Percentiles rank a stretch among this genome's conserved stretches.
phyloP scores from a whole-genome alignment of 92 coral and sea anemone genomes.

The Pocillopora grandis region DNA sequence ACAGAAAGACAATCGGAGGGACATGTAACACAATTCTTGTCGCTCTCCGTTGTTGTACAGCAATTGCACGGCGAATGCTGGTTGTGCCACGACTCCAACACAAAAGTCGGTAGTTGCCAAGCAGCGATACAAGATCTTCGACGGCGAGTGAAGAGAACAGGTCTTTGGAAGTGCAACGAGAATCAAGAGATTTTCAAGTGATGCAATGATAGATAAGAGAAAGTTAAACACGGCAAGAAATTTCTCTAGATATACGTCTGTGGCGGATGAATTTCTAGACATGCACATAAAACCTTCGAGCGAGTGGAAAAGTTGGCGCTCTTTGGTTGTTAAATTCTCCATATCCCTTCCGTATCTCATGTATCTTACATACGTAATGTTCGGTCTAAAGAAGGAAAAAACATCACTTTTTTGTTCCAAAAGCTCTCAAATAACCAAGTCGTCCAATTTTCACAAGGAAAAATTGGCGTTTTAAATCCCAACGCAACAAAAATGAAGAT shows the following conservation, averaged over 20 bases:
- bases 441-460: no score
- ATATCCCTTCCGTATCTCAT: neutral
- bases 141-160: neutral
- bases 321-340: neutral
- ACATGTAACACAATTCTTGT: neutral
- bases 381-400: no score
- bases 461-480: no score
- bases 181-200: neutral
- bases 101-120: neutral
- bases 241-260: neutral
- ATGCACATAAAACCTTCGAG: neutral
- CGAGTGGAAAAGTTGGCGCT: neutral
- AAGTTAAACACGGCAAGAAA: constrained; percentile 5
- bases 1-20: neutral
- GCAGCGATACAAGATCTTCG: constrained; percentile 8
- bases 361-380: neutral
- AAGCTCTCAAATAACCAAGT: no score
- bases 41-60: neutral
- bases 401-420: no score
- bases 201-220: neutral
- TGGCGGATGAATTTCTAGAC: neutral
- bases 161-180: neutral
- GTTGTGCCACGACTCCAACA: constrained; percentile 1
- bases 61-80: neutral
- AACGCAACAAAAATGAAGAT: no score